Evolutionary conservation across 2,888 invertebrate species (phyloP), one percentile per base, ranked within the genome.

Genomic region (Anoplius nigerrimus): DNA sequence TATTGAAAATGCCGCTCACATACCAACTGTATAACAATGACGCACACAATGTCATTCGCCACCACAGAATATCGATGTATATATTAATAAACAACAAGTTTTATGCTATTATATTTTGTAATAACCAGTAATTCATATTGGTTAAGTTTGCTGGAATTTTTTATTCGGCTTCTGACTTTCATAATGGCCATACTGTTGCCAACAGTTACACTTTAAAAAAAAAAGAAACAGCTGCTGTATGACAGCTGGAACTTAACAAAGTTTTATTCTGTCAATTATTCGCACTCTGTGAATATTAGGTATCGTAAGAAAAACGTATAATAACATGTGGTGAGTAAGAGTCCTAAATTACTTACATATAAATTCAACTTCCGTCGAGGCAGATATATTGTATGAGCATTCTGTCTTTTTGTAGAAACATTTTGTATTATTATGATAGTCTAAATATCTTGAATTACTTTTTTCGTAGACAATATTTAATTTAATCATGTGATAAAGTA

Each of bases 231-330:
- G 68, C 71, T 74, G 67, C 54, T 51, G 56, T 61, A 59, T 75
- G 75, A 75, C 75, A 75, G 75, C 75, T 75, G 72, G 34, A 34
- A 34, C 34, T 53, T 46, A 46, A 21, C 15, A 13, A 43, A 45
- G 27, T 51, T 55, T 46, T 24, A 2, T 27, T 45, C 54, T 21
- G 4, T 18, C 13, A 24, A 55, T 27, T 55, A 46, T 22, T 13
- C 27, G 22, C n/a, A 24, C 42, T 43, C 18, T 43, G 6, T 45
- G 13, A 27, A 45, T 58, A 45, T 58, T 58, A n/a, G 21, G 21
- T 42, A 24, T 22, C 20, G n/a, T 58, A 58, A 1, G 48, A 48
- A 18, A 45, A 48, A 18, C 48, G 48, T 34, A 13, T n/a, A 18
- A 18, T 58, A 58, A 43, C 45, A 58, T 58, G 57, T 58, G 46